Evolutionary conservation across 2,888 invertebrate species (phyloP), one percentile per base, ranked within the genome.

Genomic region (Parascotia fuliginaria): DNA sequence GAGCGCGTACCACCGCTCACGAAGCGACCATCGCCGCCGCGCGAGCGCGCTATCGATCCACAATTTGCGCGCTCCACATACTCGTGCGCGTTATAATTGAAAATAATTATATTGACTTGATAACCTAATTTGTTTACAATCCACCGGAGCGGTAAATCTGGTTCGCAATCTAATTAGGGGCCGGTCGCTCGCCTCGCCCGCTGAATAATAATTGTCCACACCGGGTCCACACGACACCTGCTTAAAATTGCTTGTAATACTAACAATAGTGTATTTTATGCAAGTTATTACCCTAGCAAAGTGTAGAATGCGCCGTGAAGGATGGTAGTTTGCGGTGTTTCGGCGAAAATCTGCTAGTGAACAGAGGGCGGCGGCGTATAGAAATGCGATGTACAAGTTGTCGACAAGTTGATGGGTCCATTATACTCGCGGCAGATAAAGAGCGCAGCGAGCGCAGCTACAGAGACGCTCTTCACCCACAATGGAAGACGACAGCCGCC

Each of bases 341-440:
- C 32, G 49, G 53, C 34, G 34, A 48, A 49, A 42, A 41, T 46
- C 45, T 55, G 36, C 43, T 47, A 39, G 42, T 42, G 38, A 50
- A 42, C 53, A 59, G 49, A 37, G 39, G 15, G 15, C 27, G 48
- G 33, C 42, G 14, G 16, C 24, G 51, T 42, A 55, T 50, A 58
- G 53, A 53, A 60, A 53, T 47, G 43, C 51, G 41, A 55, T 38
- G 58, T 51, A 46, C 45, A 68, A 65, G 59, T 68, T 65, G 53
- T 54, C 44, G 55, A 65, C 59, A 50, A 68, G 55, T 68, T 68
- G 66, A 66, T 68, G 56, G 65, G 22, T 61, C 69, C 59, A 65
- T 66, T 66, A 68, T 66, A 50, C 55, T 46, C 42, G 34, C 43
- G 44, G 51, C 58, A 60, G 58, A 58, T 60, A 63, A 57, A 59